A percentile compares a stretch with the other conserved stretches of the same genome.
These are phyloP conservation scores for Metallyticus violacea DNA, from an alignment of 2,888 invertebrate genomes.

Conservation along the genomic window DNA sequence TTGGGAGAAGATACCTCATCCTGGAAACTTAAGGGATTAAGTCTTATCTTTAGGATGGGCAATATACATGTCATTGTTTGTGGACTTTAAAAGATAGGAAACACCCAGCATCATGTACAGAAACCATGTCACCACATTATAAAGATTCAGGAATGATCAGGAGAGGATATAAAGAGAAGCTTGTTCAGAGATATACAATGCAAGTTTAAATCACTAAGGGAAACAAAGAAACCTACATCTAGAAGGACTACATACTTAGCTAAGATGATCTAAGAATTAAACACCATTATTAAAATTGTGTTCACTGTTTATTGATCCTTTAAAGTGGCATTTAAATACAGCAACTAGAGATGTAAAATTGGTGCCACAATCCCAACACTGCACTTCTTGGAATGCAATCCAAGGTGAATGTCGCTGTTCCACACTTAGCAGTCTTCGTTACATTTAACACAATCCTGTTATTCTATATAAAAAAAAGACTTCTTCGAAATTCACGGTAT, in stretches of 20 bases:
- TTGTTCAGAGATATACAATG: too few species aligned
- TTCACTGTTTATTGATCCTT: background rate
- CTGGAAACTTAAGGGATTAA: too few species aligned
- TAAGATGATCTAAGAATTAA: background rate
- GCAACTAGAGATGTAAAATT: background rate
- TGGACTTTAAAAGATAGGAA: too few species aligned
- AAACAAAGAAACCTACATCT: too few species aligned
- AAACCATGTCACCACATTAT: background rate
- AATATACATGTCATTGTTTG: too few species aligned
- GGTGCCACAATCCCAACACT: background rate
- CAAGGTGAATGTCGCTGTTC: background rate
- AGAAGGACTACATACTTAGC: background rate
- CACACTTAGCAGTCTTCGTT: background rate
- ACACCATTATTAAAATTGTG: slow-evolving; percentile 2
- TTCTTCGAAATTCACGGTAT: background rate
- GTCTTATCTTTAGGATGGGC: too few species aligned
- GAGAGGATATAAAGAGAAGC: background rate
- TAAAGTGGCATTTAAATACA: background rate
- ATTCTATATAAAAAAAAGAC: background rate
- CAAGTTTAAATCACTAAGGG: too few species aligned
- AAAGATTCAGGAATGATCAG: background rate
- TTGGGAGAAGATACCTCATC: too few species aligned
- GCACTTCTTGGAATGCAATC: background rate
- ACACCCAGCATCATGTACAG: background rate
- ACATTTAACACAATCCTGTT: background rate